Conservation (phyloP, 1,140 invertebrate genomes). For the Drosophila varians region DNA sequence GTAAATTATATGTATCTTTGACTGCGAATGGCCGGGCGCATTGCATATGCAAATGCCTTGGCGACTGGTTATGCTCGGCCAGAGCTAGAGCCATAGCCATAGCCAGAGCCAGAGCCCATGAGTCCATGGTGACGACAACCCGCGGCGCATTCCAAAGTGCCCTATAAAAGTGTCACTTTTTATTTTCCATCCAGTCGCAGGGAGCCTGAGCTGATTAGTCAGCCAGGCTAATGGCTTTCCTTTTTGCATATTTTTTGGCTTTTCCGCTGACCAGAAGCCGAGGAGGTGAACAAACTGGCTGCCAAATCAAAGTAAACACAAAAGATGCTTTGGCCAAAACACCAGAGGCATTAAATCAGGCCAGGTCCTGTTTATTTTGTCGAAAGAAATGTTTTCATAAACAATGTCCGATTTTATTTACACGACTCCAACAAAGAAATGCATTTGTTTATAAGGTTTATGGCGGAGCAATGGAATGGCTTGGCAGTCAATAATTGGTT, state of each 20-base stretch:
- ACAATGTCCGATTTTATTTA: slow-evolving; percentile 47
- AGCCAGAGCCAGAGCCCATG: not conserved
- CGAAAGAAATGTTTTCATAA: slow-evolving; percentile 51
- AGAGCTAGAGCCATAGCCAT: slow-evolving; percentile 23
- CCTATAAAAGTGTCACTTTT: slow-evolving; percentile 80
- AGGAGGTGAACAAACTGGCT: slow-evolving; percentile 61
- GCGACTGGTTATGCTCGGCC: slow-evolving; percentile 54
- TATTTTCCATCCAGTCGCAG: slow-evolving; percentile 46
- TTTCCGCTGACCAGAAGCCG: not conserved
- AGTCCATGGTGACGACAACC: slow-evolving; percentile 25
- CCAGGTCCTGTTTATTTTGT: slow-evolving; percentile 69
- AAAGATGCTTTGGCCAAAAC: slow-evolving; percentile 31
- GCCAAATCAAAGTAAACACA: slow-evolving; percentile 26
- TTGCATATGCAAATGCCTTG: slow-evolving; percentile 44
- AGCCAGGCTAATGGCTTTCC: slow-evolving; percentile 34
- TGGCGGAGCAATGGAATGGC: slow-evolving; percentile 23
- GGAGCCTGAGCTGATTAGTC: slow-evolving; percentile 53
- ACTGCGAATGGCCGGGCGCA: slow-evolving; percentile 2
- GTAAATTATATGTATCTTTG: slow-evolving; percentile 41
- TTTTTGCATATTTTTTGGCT: slow-evolving; percentile 11
- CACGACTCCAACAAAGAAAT: slow-evolving; percentile 40
- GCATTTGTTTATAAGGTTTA: slow-evolving; percentile 20
- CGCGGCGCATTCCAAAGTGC: slow-evolving; percentile 68
- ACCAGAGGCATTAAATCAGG: slow-evolving; percentile 27
- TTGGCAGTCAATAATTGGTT: slow-evolving; percentile 28